Percentiles rank a stretch among this genome's conserved stretches.
phyloP scores from a whole-genome alignment of 2,797 vertebrate genomes.

The Anniella stebbinsi region DNA sequence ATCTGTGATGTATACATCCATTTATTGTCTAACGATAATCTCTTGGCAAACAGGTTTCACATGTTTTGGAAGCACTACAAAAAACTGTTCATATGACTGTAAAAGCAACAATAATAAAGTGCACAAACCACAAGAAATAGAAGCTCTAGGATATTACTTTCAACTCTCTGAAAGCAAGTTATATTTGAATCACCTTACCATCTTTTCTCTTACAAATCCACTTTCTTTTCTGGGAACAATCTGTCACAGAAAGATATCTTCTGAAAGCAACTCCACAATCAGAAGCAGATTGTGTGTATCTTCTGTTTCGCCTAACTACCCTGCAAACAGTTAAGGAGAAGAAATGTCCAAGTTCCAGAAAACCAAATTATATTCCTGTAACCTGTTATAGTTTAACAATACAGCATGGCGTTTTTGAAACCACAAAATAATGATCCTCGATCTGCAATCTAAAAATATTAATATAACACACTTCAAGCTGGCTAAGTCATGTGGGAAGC shows the following conservation, averaged over 20 bases:
- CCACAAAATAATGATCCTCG: background rate
- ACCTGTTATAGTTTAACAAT: background rate
- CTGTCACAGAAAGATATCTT: conserved; percentile 28
- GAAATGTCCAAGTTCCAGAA: background rate
- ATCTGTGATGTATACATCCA: background rate
- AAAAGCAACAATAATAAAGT: background rate
- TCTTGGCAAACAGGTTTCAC: background rate
- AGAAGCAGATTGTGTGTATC: background rate
- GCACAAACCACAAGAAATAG: background rate
- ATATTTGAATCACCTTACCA: conserved; percentile 24
- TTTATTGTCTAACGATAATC: background rate
- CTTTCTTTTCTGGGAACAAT: conserved; percentile 25
- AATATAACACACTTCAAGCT: background rate
- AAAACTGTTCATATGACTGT: background rate
- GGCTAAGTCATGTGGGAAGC: background rate
- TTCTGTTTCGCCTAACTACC: conserved; percentile 33
- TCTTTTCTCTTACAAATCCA: conserved; percentile 46
- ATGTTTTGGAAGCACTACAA: background rate
- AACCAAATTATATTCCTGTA: background rate
- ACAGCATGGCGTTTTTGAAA: background rate
- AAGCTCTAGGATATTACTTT: background rate
- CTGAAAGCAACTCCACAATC: conserved; percentile 49
- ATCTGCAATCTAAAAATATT: background rate
- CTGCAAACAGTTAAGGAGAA: background rate
- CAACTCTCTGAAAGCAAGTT: background rate